phyloP scores from a whole-genome alignment of 2,888 invertebrate species.

The Cephonodes hylas region DNA sequence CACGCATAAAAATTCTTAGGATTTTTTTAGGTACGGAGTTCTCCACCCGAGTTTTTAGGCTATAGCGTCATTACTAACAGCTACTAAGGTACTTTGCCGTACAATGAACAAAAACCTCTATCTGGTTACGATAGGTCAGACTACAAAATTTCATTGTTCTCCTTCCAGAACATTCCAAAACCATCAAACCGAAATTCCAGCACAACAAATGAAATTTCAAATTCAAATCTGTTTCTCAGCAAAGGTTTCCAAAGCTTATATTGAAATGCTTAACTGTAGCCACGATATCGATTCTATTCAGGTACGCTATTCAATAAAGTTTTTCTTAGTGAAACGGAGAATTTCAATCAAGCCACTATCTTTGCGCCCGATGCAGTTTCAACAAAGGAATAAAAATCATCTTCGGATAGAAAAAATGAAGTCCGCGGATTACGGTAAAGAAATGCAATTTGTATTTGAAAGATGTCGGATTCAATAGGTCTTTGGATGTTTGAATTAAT shows the following conservation, averaged over 20 bases:
- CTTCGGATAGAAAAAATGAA: conserved; percentile 33
- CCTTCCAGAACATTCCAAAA: too few species aligned
- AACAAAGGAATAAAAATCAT: conserved; percentile 49
- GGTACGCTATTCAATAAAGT: conserved; percentile 20
- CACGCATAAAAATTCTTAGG: too few species aligned
- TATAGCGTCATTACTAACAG: too few species aligned
- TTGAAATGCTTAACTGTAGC: background rate
- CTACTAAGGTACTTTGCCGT: too few species aligned
- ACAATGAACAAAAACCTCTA: too few species aligned
- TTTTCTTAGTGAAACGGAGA: conserved; percentile 32
- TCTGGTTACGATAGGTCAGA: too few species aligned
- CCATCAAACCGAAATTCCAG: too few species aligned
- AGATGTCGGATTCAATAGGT: too few species aligned
- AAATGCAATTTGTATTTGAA: conserved; percentile 38
- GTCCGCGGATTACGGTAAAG: conserved; percentile 29
- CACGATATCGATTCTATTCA: background rate
- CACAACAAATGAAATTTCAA: background rate
- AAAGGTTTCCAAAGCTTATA: conserved; percentile 1
- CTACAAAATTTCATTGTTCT: too few species aligned
- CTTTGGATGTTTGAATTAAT: too few species aligned
- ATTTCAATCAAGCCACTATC: conserved; percentile 52
- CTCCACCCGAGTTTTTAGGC: too few species aligned
- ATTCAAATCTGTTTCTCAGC: background rate
- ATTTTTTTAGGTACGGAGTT: too few species aligned
- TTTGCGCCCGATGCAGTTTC: conserved; percentile 26